Evolutionary conservation across 92 coral and sea anemone species (phyloP), one percentile per base, ranked within the genome.

Genomic region (Bergia sp.): DNA sequence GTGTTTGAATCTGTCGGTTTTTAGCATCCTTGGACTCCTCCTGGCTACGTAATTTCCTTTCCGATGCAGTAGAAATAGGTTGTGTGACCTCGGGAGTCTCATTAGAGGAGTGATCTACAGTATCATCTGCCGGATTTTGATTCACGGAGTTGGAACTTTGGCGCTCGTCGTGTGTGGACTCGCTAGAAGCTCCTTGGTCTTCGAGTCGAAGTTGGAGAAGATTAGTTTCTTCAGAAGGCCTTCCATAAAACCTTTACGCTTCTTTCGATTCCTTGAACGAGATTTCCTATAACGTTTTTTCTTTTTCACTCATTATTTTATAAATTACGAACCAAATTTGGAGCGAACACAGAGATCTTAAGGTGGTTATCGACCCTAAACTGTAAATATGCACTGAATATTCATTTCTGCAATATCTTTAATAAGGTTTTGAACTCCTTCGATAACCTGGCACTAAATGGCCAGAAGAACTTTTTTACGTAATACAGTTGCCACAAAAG

Each of bases 271-370:
- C n/a, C 74, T 23, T 69, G 74, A 69, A 69, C 74, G 74, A 69
- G 74, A 69, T 23, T 69, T 69, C 37, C 40, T 38, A 69, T 4
- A 69, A 69, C 74, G n/a, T 23, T 23, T 69, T 12, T 69, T 69
- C 74, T 69, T 69, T 69, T 69, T 69, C 74, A 69, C 74, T 69
- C 74, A 69, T 69, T 69, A 69, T 69, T 69, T 69, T n/a, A 69
- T 23, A 18, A 69, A 23, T 69, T 69, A 69, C 74, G 5, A n/a
- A 69, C 37, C n/a, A 39, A 69, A 1, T 5, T 69, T 69, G 39
- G 23, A 69, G 74, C 40, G 6, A 69, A 69, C 74, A 67, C 38
- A 3, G 39, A 23, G 37, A 67, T 67, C 74, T 67, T 11, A 38
- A 67, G 74, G 74, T n/a, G n/a, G n/a, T 73, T 29, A 23, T 73